Conservation (phyloP, 2,888 invertebrate species). For the Pomacea canaliculata region DNA sequence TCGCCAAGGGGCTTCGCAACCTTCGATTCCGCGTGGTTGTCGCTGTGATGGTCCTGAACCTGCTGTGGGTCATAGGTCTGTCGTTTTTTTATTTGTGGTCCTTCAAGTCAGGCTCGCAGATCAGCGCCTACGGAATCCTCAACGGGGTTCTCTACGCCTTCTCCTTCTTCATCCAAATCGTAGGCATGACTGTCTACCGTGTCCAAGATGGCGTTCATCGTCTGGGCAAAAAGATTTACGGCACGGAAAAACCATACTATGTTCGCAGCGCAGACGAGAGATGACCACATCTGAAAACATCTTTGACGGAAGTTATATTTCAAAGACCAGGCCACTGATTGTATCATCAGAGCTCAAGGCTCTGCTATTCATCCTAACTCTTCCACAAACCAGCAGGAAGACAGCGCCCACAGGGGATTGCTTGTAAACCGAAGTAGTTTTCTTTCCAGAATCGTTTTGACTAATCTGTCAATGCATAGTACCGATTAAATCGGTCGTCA, state of each 20-base stretch:
- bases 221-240: constrained; percentile 34
- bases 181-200: constrained; percentile 46
- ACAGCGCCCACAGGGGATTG: too few species aligned
- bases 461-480: too few species aligned
- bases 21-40: constrained; percentile 43
- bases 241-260: constrained; percentile 38
- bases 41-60: constrained; percentile 40
- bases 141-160: constrained; percentile 50
- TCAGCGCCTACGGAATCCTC: constrained; percentile 49
- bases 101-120: constrained; percentile 37
- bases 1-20: constrained; percentile 37
- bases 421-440: too few species aligned
- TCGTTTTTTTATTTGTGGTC: constrained; percentile 45
- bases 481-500: too few species aligned
- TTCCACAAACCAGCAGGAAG: too few species aligned
- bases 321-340: too few species aligned
- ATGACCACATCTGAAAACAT: constrained; percentile 5
- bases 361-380: too few species aligned
- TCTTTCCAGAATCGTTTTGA: too few species aligned
- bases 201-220: constrained; percentile 38
- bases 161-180: constrained; percentile 45
- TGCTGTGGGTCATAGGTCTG: constrained; percentile 45
- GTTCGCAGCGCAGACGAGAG: constrained; percentile 23
- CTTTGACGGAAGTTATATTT: too few species aligned
- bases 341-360: too few species aligned